Base-by-base conservation (phyloP, 2,797 vertebrate genomes). In the Mormyrops boulengeri region DNA sequence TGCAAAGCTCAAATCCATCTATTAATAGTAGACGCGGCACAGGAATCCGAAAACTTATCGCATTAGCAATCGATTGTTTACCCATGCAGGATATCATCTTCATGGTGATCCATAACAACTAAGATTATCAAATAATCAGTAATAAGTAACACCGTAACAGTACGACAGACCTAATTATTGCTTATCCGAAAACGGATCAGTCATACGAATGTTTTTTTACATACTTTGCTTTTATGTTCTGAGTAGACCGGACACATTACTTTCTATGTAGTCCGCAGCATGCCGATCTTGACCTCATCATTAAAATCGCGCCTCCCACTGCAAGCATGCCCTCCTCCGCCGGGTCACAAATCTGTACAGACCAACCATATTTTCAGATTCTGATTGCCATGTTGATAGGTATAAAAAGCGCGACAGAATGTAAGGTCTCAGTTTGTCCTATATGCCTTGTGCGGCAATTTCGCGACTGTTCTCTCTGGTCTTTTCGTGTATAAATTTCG, bases 241-340 rank as follows among this genome's bases (percentile, higher is more conserved):
- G 14, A 7, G 34, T 8, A 66, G 11, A 30, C 7, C 22, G 38
- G 7, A 34, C 50, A 73, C 34, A n/a, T 55, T 73, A 0, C 14
- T 22, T 34, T 66, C 89, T 30, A 49, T 30, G 44, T 4, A 34
- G n/a, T 52, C 11, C 30, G 47, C 85, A 47, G 17, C 85, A 55
- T 44, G 49, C 69, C 34, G 47, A 7, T 26, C 34, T 22, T 52
- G 41, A 88, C 47, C 87, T 87, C 86, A 47, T 62, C 9, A 49
- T 57, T 41, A 87, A 60, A 87, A 66, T 14, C 87, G 87, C 87
- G 60, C 87, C 87, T 66, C 41, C 57, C 57, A 17, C 38, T 49
- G 62, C 57, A 44, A 69, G 62, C 38, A 34, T 69, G 44, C n/a
- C 53, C 57, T 66, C 50, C 85, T n/a, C 34, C 55, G 12, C 57